Conservation (phyloP, 2,888 invertebrate species). For the Drosophila koepferae region DNA sequence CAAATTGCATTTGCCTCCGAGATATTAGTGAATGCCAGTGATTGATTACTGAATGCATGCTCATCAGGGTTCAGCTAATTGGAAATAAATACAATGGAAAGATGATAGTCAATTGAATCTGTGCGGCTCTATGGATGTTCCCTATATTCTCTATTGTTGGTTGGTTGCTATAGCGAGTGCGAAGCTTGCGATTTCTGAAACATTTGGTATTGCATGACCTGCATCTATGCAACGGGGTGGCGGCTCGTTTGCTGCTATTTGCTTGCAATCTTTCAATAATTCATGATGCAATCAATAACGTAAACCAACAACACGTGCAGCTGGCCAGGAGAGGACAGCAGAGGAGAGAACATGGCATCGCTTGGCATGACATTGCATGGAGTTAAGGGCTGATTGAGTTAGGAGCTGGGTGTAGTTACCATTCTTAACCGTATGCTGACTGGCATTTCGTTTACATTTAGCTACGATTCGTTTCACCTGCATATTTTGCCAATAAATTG, state of each 20-base stretch:
- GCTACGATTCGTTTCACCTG: slow-evolving; percentile 71
- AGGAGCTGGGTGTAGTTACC: slow-evolving; percentile 31
- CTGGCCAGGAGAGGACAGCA: neutral
- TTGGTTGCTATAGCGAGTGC: neutral
- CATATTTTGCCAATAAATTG: slow-evolving; percentile 75
- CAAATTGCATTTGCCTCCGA: neutral
- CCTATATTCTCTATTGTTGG: too few species aligned
- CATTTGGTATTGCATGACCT: slow-evolving; percentile 45
- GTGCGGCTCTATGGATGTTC: neutral
- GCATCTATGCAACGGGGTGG: slow-evolving; percentile 44
- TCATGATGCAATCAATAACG: slow-evolving; percentile 78
- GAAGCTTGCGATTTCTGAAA: slow-evolving; percentile 20
- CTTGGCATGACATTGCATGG: neutral
- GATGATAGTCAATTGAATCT: neutral
- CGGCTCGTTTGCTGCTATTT: slow-evolving; percentile 47
- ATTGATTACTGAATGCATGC: neutral
- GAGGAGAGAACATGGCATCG: neutral
- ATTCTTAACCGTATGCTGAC: slow-evolving; percentile 47
- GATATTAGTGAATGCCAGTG: neutral
- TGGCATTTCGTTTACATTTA: slow-evolving; percentile 67
- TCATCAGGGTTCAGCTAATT: neutral
- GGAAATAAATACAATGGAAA: neutral
- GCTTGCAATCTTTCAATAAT: slow-evolving; percentile 71
- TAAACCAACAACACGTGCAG: slow-evolving; percentile 67
- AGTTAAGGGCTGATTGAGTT: slow-evolving; percentile 9